Evolutionary conservation across 2,113 vertebrate genomes (phyloP).

Genomic region (Ceratotherium simum): DNA sequence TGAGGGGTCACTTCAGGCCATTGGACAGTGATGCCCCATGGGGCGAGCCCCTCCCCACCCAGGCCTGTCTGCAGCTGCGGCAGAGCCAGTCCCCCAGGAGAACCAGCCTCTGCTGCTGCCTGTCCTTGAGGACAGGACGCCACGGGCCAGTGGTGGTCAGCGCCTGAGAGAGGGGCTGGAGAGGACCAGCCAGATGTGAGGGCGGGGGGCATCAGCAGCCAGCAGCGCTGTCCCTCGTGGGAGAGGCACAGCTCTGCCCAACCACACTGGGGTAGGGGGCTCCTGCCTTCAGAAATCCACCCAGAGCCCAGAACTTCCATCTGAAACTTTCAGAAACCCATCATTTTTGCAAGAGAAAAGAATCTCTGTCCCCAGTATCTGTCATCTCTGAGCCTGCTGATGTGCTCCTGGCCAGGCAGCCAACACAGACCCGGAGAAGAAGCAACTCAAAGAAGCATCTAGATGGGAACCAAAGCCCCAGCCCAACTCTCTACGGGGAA

Average conservation of each 20-base stretch:
- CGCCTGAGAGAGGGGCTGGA: accelerated
- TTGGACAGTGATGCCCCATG: accelerated
- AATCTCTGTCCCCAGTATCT: accelerated
- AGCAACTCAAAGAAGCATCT: accelerated
- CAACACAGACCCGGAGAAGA: accelerated
- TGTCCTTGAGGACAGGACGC: not conserved
- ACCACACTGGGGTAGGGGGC: accelerated
- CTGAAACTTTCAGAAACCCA: not conserved
- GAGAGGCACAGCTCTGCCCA: not conserved
- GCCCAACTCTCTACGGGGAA: accelerated
- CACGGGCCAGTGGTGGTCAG: accelerated
- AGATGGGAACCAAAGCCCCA: accelerated
- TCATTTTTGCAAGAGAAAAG: not conserved
- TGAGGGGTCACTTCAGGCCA: not conserved
- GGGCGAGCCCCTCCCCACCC: not conserved
- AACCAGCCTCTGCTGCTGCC: not conserved
- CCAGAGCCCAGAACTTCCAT: not conserved
- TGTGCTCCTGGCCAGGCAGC: accelerated
- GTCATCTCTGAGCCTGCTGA: not conserved
- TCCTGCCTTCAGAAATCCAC: accelerated
- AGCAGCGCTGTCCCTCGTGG: not conserved
- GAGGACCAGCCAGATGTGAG: accelerated
- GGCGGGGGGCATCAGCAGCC: accelerated
- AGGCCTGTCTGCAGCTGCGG: too few species aligned
- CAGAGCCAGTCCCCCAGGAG: not conserved